A percentile compares a stretch with the other conserved stretches of the same genome.
phyloP scores from a whole-genome alignment of 2,797 vertebrate species.

The Acipenser oxyrinchus region DNA sequence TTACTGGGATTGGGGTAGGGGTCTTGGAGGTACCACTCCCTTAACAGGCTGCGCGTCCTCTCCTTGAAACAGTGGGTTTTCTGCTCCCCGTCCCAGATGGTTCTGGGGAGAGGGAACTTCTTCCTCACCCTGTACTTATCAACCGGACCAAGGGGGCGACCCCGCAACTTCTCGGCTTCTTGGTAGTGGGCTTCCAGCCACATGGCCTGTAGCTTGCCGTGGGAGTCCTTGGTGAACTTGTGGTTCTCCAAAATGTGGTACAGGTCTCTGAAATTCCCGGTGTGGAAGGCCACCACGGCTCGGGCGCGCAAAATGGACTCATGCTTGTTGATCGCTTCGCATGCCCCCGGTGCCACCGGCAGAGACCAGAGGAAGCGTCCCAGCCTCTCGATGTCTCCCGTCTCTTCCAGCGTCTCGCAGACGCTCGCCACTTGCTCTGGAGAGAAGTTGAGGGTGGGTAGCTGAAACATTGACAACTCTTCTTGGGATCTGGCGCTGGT shows the following conservation, averaged over 20 bases:
- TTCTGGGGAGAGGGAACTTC: constrained; percentile 94
- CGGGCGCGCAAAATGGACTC: constrained; percentile 91
- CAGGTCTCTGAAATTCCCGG: constrained; percentile 89
- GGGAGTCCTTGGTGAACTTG: constrained; percentile 93
- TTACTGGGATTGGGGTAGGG: constrained; percentile 95
- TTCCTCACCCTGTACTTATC: constrained; percentile 96
- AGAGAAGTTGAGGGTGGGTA: constrained; percentile 90
- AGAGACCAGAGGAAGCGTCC: constrained; percentile 96
- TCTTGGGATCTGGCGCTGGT: constrained; percentile 73
- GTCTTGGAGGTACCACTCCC: constrained; percentile 98
- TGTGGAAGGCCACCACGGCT: constrained; percentile 92
- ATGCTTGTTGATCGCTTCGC: constrained; percentile 91
- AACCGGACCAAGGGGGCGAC: constrained; percentile 87
- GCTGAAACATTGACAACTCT: constrained; percentile 78
- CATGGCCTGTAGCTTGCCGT: constrained; percentile 93
- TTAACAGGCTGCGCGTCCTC: constrained; percentile 86
- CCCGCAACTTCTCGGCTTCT: constrained; percentile 91
- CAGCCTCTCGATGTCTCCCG: constrained; percentile 90
- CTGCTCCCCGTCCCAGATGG: constrained; percentile 98
- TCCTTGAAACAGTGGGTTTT: constrained; percentile 98
- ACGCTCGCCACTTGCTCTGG: constrained; percentile 95
- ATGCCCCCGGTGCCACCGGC: constrained; percentile 83
- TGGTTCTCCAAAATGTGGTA: constrained; percentile 95
- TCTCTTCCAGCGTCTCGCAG: constrained; percentile 96
- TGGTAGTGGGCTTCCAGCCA: constrained; percentile 98